phyloP scores from a whole-genome alignment of 2,888 invertebrate species.

The Leptura quadrifasciata region DNA sequence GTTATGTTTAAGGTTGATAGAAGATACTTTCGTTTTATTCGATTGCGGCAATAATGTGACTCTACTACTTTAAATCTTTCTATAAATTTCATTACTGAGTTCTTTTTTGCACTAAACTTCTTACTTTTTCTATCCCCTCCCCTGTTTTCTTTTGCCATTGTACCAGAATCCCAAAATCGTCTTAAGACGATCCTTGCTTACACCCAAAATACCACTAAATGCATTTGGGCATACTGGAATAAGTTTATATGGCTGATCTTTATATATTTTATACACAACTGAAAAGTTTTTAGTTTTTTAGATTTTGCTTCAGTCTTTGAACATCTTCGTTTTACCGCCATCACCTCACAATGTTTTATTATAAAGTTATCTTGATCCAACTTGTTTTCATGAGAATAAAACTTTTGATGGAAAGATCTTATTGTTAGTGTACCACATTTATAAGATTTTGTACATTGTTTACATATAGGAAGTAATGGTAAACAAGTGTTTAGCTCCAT shows the following conservation, averaged over 20 bases:
- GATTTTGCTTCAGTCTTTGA: not conserved
- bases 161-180: not conserved
- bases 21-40: constrained; percentile 41
- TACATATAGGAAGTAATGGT: too few species aligned
- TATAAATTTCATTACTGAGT: not conserved
- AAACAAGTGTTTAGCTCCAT: too few species aligned
- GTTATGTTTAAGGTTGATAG: constrained; percentile 40
- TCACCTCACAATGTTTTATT: not conserved
- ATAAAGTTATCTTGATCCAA: constrained; percentile 1
- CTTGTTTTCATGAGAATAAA: constrained; percentile 9
- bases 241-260: not conserved
- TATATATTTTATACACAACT: not conserved
- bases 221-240: not conserved
- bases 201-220: not conserved
- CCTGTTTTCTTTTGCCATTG: not conserved
- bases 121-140: constrained; percentile 1
- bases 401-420: constrained; percentile 1
- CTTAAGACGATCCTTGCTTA: not conserved
- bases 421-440: not conserved
- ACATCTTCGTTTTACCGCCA: not conserved
- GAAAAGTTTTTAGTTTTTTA: not conserved
- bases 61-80: constrained; percentile 34
- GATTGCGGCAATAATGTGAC: constrained; percentile 47
- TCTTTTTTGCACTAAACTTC: not conserved
- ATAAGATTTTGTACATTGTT: constrained; percentile 1